phyloP scores from a whole-genome alignment of 2,888 invertebrate species.

The Amblyjoppa fuscipennis region DNA sequence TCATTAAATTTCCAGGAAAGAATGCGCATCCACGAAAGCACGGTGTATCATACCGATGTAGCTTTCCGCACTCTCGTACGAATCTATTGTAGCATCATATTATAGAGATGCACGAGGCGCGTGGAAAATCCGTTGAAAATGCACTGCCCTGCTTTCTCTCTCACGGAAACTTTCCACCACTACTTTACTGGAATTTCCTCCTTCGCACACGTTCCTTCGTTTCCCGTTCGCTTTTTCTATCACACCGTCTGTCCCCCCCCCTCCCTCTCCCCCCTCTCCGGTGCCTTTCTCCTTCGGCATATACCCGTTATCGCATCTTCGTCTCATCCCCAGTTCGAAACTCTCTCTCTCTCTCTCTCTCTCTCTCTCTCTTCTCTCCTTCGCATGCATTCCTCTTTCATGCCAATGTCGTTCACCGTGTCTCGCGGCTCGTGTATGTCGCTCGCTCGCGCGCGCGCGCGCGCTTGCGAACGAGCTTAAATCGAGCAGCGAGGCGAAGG shows the following conservation, averaged over 20 bases:
- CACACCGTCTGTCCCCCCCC: conserved; percentile 1
- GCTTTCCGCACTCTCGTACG: conserved; percentile 8
- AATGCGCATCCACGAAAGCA: not conserved
- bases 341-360: conserved; percentile 31
- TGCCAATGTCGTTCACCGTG: conserved; percentile 53
- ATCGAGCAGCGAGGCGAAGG: conserved; percentile 54
- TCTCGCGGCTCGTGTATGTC: conserved; percentile 49
- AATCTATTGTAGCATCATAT: conserved; percentile 30
- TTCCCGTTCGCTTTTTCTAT: conserved; percentile 35
- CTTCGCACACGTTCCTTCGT: conserved; percentile 24
- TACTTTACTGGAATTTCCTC: conserved; percentile 50
- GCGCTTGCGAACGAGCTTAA: conserved; percentile 60
- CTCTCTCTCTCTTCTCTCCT: conserved; percentile 35
- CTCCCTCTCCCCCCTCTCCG: not conserved
- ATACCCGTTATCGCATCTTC: conserved; percentile 54
- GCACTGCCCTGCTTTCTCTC: conserved; percentile 43
- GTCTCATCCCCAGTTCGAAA: conserved; percentile 55
- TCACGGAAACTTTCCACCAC: conserved; percentile 37
- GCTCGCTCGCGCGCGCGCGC: not conserved
- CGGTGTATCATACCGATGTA: not conserved
- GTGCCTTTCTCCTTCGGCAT: conserved; percentile 8
- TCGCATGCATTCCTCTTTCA: conserved; percentile 45
- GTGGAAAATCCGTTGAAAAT: conserved; percentile 52
- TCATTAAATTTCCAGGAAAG: not conserved
- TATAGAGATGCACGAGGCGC: conserved; percentile 37